Evolutionary conservation across 2,113 vertebrate species (phyloP), one percentile per base, ranked within the genome.

Genomic region (Arvicanthis niloticus): DNA sequence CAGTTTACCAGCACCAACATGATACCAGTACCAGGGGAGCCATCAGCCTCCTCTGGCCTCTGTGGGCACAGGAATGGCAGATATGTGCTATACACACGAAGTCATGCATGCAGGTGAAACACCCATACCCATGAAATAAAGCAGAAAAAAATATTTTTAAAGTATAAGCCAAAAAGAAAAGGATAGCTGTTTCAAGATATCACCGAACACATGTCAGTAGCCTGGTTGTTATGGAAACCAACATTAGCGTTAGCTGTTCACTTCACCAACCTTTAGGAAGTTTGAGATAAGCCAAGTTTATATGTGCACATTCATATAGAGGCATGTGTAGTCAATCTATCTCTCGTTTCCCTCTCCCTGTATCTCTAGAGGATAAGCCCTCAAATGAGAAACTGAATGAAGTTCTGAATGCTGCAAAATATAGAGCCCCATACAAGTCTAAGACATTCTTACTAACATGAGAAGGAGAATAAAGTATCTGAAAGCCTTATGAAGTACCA

Each of bases 401-500:
- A 80, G 60, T n/a, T 31, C 37, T 73, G 3, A 37, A 53, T 56
- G 60, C 12, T 58, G 72, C 34, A 67, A 76, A 29, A 77, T 58
- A 80, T 12, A 77, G 88, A 93, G n/a, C 56, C 29, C 51, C 51
- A 9, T 21, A 68, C 26, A 95, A 70, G 90, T 40, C 8, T 31
- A 84, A 88, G 78, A 58, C 29, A 9, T 37, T 81, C 13, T 58
- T 40, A 77, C 7, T 82, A 31, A 87, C 26, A 29, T 45, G 91
- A 70, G 1, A 58, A 91, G 77, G 65, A 89, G 37, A 86, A 51
- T 56, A n/a, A 78, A 58, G 1, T 75, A 21, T 78, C 19, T 91
- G 16, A 82, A 68, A 89, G 37, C 67, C 86, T 89, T 78, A 53
- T n/a, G 62, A 91, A 94, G 60, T 22, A 60, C 87, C 68, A 48